Evolutionary conservation across 2,113 vertebrate genomes (phyloP).

Genomic region (Galbula dea): DNA sequence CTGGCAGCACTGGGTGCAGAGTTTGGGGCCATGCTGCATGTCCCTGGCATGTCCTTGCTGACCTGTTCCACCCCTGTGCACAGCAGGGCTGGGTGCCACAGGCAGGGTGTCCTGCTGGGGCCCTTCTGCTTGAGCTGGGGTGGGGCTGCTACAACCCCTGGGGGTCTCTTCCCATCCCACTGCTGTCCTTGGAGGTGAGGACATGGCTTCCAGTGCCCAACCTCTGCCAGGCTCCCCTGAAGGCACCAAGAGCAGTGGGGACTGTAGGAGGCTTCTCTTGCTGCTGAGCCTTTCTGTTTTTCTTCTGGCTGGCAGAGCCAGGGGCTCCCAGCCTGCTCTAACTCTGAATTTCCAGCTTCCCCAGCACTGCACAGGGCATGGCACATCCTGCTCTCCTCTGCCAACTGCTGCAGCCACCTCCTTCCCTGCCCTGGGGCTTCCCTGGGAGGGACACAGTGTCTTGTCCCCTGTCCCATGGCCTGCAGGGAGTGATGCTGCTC

Average conservation of each 20-base stretch:
- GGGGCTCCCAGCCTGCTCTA: not conserved
- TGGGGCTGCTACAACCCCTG: not conserved
- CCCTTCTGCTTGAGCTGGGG: fast-evolving
- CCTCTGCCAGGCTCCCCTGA: not conserved
- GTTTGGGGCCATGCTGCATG: not conserved
- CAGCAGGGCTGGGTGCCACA: not conserved
- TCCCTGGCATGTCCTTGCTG: not conserved
- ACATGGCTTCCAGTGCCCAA: not conserved
- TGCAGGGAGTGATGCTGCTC: not conserved
- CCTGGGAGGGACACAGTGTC: not conserved
- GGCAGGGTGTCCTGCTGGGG: not conserved
- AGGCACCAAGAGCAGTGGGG: not conserved
- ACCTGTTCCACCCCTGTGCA: not conserved
- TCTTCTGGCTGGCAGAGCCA: not conserved
- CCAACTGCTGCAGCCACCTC: not conserved
- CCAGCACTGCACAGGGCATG: fast-evolving
- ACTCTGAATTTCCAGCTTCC: not conserved
- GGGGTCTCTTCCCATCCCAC: not conserved
- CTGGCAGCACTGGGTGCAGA: not conserved
- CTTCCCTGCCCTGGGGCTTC: not conserved
- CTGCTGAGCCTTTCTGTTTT: not conserved
- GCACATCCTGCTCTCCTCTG: not conserved
- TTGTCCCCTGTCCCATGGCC: not conserved
- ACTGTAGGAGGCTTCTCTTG: fast-evolving
- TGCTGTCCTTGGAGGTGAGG: not conserved